phyloP scores from a whole-genome alignment of 2,113 vertebrate genomes.

The Egretta garzetta region DNA sequence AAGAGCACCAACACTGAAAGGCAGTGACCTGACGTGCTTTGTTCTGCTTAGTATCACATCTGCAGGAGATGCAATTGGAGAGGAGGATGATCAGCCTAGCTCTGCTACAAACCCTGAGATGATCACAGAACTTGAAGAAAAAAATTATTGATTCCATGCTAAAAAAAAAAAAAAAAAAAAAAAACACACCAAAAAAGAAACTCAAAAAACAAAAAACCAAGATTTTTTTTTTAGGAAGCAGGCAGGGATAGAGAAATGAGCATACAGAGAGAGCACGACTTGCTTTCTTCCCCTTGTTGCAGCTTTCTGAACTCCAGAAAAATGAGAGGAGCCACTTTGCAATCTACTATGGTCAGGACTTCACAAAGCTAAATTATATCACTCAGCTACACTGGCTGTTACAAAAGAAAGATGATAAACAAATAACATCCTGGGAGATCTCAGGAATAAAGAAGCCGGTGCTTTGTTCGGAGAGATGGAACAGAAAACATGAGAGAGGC shows the following conservation, averaged over 20 bases:
- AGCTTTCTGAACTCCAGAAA: background rate
- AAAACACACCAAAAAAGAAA: background rate
- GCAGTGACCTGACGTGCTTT: background rate
- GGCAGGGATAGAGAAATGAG: background rate
- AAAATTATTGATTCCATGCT: background rate
- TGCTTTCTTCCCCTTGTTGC: background rate
- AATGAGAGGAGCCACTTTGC: conserved; percentile 3
- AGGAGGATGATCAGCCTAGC: background rate
- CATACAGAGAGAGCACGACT: background rate
- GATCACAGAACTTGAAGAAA: background rate
- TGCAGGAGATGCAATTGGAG: background rate
- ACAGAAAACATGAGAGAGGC: background rate
- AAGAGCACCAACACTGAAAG: background rate
- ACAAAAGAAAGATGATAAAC: conserved; percentile 32
- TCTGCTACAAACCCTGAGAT: background rate
- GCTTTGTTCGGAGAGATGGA: background rate
- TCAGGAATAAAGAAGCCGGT: background rate
- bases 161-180: background rate
- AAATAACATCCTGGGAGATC: conserved; percentile 24
- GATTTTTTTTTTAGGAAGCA: background rate
- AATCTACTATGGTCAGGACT: background rate
- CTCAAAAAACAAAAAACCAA: background rate
- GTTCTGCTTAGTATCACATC: background rate
- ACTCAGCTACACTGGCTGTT: background rate
- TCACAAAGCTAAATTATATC: conserved; percentile 46